A percentile compares a stretch with the other conserved stretches of the same genome.
Evolutionary conservation across 2,113 vertebrate genomes (phyloP).

Genomic region (Ctenodactylus gundi): DNA sequence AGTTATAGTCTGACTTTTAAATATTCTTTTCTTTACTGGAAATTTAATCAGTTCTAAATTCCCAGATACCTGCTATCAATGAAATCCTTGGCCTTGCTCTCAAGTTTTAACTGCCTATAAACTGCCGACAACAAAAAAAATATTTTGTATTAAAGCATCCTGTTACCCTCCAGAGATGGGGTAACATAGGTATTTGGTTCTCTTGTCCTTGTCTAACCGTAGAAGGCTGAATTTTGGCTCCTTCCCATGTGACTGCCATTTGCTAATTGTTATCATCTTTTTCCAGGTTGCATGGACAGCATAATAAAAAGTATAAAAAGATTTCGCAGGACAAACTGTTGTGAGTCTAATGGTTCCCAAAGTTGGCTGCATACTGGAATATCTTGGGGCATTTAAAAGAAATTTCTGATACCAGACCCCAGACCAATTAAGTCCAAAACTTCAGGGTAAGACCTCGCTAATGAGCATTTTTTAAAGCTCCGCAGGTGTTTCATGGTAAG

Average conservation of each 20-base stretch:
- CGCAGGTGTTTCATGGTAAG: not conserved
- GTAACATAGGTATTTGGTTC: not conserved
- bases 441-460: slow-evolving; percentile 16
- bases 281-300: not conserved
- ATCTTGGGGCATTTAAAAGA: not conserved
- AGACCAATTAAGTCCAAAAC: slow-evolving; percentile 46
- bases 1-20: not conserved
- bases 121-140: not conserved
- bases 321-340: slow-evolving; percentile 44
- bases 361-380: not conserved
- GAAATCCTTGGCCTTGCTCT: not conserved
- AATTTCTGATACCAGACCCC: not conserved
- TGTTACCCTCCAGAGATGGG: not conserved
- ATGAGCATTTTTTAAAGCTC: not conserved
- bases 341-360: not conserved
- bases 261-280: not conserved
- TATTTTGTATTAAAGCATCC: not conserved
- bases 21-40: not conserved
- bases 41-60: not conserved
- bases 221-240: not conserved
- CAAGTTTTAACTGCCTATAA: not conserved
- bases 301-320: slow-evolving; percentile 5
- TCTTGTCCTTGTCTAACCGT: not conserved
- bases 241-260: not conserved
- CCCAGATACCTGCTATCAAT: no score